Conservation (phyloP, 2,888 invertebrate genomes). For the Tenthredo amoena region DNA sequence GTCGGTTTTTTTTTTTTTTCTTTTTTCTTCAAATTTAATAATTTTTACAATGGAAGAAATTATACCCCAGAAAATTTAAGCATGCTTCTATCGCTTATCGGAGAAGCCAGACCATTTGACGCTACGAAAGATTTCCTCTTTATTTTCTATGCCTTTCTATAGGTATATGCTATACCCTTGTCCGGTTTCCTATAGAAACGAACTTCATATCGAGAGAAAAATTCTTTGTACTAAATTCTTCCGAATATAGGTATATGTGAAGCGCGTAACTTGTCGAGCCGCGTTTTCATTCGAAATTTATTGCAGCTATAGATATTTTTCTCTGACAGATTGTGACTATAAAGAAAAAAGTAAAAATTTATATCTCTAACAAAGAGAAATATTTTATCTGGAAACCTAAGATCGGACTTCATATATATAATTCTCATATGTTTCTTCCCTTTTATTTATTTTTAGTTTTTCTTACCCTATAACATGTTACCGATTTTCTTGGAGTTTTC, state of each 20-base stretch:
- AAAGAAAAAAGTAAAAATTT: not conserved
- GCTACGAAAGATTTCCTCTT: not conserved
- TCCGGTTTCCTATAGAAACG: conserved; percentile 27
- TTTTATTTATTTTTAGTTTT: not conserved
- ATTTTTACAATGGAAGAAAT: not conserved
- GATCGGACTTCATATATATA: not conserved
- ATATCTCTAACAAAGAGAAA: conserved; percentile 6
- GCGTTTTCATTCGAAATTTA: not conserved
- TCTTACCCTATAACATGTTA: not conserved
- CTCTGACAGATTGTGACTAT: not conserved
- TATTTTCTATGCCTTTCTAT: not conserved
- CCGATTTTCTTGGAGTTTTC: conserved; percentile 37
- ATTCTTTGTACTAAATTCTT: conserved; percentile 29
- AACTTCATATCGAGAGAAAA: conserved; percentile 34
- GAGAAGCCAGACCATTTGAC: conserved; percentile 20
- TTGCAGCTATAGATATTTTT: not conserved
- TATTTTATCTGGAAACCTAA: conserved; percentile 1
- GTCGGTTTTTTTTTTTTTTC: not conserved
- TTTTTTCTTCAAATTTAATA: not conserved
- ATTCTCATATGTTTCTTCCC: not conserved
- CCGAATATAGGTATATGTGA: not conserved
- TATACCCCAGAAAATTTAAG: not conserved
- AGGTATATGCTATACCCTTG: not conserved
- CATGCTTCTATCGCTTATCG: not conserved
- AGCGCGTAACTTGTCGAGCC: not conserved